Evolutionary conservation across 2,797 vertebrate species (phyloP), one percentile per base, ranked within the genome.

Genomic region (Alcedo quadribrachys): DNA sequence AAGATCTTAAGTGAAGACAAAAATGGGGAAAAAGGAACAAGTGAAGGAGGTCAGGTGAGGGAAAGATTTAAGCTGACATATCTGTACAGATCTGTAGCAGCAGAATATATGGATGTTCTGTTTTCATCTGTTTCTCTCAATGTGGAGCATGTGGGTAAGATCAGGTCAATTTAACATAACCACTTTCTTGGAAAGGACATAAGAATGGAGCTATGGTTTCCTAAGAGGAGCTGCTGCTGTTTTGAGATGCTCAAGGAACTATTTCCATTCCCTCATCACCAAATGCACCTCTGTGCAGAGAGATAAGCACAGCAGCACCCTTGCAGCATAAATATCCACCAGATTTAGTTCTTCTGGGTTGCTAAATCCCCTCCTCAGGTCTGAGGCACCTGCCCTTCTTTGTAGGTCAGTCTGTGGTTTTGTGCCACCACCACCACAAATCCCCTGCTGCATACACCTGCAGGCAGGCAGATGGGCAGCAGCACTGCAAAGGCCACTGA

Each of bases 291-390:
- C 27, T 2, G 0, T 7, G 8, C 28, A 32, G n/a, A 15, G 12
- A 35, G 13, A 8, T 32, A 32, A 67, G 24, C 5, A 50, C 0
- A 11, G 24, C 7, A 18, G n/a, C 51, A 54, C 7, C 15, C 43
- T 66, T 0, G 1, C 51, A 62, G 20, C 2, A 2, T 42, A 28
- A 85, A 77, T 22, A 54, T 15, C 2, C 3, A 1, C 12, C 1
- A 2, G 13, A 8, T 16, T 57, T 46, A 28, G 9, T 19, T 81
- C 75, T 63, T 74, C 42, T 10, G 14, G 32, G 25, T 50, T 79
- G n/a, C 46, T 75, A 71, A 48, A 66, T 43, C 9, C 28, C 6
- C 9, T 3, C 13, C 51, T 66, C 15, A 50, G 57, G 50, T 32
- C 22, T 20, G 46, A 65, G 32, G n/a, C 2, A 0, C 21, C 24